Evolutionary conservation across 2,113 vertebrate species (phyloP).

Genomic region (Mustelus asterias): DNA sequence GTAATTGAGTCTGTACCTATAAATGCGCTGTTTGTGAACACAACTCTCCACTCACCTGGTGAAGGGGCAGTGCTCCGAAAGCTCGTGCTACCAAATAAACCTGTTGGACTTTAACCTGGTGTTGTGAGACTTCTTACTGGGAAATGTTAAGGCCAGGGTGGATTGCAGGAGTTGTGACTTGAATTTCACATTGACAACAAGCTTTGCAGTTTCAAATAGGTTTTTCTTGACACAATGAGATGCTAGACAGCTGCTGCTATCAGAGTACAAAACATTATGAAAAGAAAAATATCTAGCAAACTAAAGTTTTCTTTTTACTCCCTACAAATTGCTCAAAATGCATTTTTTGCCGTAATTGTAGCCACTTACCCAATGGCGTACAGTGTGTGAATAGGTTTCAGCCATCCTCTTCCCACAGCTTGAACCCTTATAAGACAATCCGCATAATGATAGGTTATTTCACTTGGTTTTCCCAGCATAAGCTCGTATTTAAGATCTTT

Average conservation of each 20-base stretch:
- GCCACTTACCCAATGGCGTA: constrained; percentile 74
- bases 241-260: background rate
- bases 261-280: background rate
- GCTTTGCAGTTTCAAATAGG: background rate
- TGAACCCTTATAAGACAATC: constrained; percentile 73
- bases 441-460: constrained; percentile 74
- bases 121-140: too few species aligned
- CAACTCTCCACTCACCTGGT: too few species aligned
- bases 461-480: constrained; percentile 77
- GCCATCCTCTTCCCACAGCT: constrained; percentile 57
- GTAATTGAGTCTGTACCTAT: too few species aligned
- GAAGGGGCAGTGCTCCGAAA: too few species aligned
- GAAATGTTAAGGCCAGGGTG: background rate
- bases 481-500: constrained; percentile 70
- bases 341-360: background rate
- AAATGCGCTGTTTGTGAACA: too few species aligned
- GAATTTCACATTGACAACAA: background rate
- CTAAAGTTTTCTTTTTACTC: background rate
- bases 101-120: too few species aligned
- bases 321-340: background rate
- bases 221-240: background rate
- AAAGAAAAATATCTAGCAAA: background rate
- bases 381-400: constrained; percentile 60
- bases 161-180: background rate
- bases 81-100: too few species aligned